A percentile compares a stretch with the other conserved stretches of the same genome.
These are phyloP conservation scores for Catostomus latipinnis DNA, from an alignment of 2,797 vertebrate genomes.

Conservation along the genomic window DNA sequence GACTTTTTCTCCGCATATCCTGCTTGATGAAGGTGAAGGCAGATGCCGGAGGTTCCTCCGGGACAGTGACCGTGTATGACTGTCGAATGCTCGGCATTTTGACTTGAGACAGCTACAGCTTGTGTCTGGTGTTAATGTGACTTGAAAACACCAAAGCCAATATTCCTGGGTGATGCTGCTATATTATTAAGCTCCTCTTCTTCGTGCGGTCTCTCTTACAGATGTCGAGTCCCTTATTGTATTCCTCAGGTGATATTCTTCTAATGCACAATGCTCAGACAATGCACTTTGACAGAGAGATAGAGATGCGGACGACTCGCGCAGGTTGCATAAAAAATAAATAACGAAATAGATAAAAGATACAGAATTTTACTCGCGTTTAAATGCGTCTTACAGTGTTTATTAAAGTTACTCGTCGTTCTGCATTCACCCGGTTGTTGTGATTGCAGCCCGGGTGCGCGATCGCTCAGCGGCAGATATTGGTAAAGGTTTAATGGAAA, in stretches of 20 bases:
- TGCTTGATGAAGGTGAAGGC: constrained; percentile 73
- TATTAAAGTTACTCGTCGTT: not conserved
- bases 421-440: not conserved
- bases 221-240: constrained; percentile 7
- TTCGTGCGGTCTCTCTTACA: not conserved
- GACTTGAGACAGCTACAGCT: constrained; percentile 11
- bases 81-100: constrained; percentile 77
- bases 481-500: constrained; percentile 39
- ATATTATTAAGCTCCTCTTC: constrained; percentile 3
- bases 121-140: not conserved
- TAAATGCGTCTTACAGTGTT: not conserved
- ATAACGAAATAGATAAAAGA: not conserved
- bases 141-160: not conserved
- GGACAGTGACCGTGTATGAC: constrained; percentile 84
- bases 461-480: not conserved
- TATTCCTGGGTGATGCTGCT: constrained; percentile 1
- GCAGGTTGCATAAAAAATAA: not conserved
- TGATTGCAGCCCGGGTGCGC: not conserved
- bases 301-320: not conserved
- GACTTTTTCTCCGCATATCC: constrained; percentile 77
- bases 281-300: constrained; percentile 18
- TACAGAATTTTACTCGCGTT: not conserved
- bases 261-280: not conserved
- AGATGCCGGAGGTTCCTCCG: constrained; percentile 78
- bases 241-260: constrained; percentile 17